These are phyloP conservation scores for Chelonia mydas DNA, from an alignment of 2,797 vertebrate species.

Conservation along the genomic window DNA sequence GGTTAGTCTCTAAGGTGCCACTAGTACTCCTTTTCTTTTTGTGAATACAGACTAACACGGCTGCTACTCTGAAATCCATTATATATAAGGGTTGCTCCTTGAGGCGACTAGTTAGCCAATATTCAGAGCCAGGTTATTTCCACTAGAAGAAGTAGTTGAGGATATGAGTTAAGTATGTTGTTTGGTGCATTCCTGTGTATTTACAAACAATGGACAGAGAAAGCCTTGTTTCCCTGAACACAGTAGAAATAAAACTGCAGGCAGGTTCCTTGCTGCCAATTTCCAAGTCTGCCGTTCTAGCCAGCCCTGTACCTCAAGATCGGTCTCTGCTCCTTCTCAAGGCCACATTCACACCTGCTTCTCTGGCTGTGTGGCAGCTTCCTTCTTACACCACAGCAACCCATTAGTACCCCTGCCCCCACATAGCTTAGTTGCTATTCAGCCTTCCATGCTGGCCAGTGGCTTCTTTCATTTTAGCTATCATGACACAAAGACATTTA, in stretches of 20 bases:
- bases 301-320: neutral
- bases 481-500: neutral
- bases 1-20: no score
- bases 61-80: neutral
- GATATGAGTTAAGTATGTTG: neutral
- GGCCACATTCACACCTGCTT: neutral
- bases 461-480: neutral
- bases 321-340: neutral
- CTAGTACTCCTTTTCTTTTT: no score
- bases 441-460: neutral
- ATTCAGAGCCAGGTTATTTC: neutral
- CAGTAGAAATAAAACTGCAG: neutral
- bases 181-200: neutral
- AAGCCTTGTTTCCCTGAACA: neutral
- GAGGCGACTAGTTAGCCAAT: neutral
- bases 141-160: neutral
- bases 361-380: neutral
- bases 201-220: neutral
- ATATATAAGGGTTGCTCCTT: neutral
- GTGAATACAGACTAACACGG: no score
- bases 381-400: neutral
- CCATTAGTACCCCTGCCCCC: neutral
- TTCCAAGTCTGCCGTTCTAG: neutral
- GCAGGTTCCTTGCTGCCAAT: neutral
- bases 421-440: neutral